Evolutionary conservation across 2,113 vertebrate species (phyloP).

Genomic region (Aptenodytes patagonicus): DNA sequence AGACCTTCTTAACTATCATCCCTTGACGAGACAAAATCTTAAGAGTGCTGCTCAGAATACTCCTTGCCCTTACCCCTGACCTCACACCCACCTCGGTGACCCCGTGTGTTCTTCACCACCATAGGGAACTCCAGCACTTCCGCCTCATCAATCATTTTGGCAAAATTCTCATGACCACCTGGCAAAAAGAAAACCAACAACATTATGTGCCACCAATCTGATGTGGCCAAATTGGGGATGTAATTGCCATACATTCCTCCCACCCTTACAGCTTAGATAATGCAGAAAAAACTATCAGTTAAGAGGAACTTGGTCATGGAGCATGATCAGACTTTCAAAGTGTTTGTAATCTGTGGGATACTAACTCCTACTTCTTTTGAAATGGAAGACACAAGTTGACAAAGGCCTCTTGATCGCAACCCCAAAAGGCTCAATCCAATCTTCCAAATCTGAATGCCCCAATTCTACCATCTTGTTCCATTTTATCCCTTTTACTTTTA

Average conservation of each 20-base stretch:
- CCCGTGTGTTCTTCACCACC: conserved; percentile 84
- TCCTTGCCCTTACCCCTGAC: not conserved
- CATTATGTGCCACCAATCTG: not conserved
- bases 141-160: conserved; percentile 86
- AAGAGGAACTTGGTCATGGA: not conserved
- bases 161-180: conserved; percentile 86
- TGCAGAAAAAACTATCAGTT: not conserved
- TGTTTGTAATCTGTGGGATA: not conserved
- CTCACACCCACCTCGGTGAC: conserved; percentile 79
- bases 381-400: not conserved
- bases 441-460: not conserved
- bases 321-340: not conserved
- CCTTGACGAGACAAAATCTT: not conserved
- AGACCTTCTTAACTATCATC: not conserved
- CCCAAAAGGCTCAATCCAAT: not conserved
- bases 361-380: not conserved
- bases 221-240: not conserved
- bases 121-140: conserved; percentile 84
- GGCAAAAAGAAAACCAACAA: conserved; percentile 59
- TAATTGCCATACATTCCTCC: not conserved
- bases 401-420: not conserved
- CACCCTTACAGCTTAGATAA: not conserved
- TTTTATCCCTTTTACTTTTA: not conserved
- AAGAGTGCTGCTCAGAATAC: not conserved
- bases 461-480: not conserved